Conservation (phyloP, 2,113 vertebrate genomes). For the Dunckerocampus dactyliophorus region DNA sequence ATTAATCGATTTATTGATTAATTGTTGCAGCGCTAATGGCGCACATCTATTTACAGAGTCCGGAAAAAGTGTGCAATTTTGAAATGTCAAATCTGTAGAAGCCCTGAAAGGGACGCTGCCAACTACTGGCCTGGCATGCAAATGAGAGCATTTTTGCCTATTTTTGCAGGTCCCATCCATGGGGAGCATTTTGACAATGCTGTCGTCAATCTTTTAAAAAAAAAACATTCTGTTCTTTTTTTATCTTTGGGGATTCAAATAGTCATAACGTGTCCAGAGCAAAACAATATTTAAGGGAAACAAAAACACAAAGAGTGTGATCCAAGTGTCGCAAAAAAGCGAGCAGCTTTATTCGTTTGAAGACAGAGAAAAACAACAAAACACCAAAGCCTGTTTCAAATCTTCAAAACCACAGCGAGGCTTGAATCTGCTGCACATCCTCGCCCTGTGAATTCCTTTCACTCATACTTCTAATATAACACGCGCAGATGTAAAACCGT, state of each 20-base stretch:
- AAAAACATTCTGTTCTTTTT: neutral
- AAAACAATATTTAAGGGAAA: slow-evolving; percentile 8
- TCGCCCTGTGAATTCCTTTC: neutral
- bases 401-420: slow-evolving; percentile 1
- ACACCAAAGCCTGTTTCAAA: neutral
- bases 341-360: too few species aligned
- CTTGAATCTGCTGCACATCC: neutral
- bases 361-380: neutral
- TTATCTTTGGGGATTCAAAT: slow-evolving; percentile 2
- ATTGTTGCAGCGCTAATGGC: too few species aligned
- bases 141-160: neutral
- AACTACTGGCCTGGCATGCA: neutral
- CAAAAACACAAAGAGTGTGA: neutral
- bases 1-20: too few species aligned
- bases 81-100: too few species aligned
- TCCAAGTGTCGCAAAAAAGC: neutral
- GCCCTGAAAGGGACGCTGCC: neutral
- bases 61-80: too few species aligned
- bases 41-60: too few species aligned
- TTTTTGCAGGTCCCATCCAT: too few species aligned
- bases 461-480: neutral
- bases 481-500: neutral
- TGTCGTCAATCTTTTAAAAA: too few species aligned
- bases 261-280: neutral
- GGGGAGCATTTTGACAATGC: too few species aligned